A percentile compares a stretch with the other conserved stretches of the same genome.
Conservation (phyloP, 2,888 invertebrate genomes). For the Theretra japonica region DNA sequence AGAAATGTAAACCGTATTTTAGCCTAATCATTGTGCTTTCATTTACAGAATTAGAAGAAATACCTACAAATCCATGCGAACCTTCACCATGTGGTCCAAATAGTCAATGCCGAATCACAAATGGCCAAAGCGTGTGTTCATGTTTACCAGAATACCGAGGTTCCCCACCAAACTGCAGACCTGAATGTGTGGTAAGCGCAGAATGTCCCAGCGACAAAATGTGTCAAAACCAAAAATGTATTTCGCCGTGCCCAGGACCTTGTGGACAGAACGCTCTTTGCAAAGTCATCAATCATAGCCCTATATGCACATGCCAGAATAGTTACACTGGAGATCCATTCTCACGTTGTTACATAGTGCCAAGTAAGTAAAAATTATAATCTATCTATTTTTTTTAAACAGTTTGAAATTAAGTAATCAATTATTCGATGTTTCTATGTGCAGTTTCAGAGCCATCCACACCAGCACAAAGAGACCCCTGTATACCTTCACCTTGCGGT, state of each 20-base stretch:
- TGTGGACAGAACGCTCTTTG: slow-evolving; percentile 90
- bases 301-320: slow-evolving; percentile 87
- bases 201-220: slow-evolving; percentile 87
- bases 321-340: slow-evolving; percentile 87
- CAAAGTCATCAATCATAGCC: slow-evolving; percentile 89
- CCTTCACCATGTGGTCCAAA: slow-evolving; percentile 87
- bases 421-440: slow-evolving; percentile 31
- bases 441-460: slow-evolving; percentile 63
- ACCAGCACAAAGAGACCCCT: slow-evolving; percentile 81
- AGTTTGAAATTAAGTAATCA: not conserved
- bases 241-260: slow-evolving; percentile 89
- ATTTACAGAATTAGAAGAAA: slow-evolving; percentile 60
- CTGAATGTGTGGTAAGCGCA: slow-evolving; percentile 89
- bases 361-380: slow-evolving; percentile 58
- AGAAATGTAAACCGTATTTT: no score
- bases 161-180: slow-evolving; percentile 88
- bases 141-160: slow-evolving; percentile 88
- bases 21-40: not conserved
- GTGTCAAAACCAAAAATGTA: slow-evolving; percentile 88
- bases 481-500: slow-evolving; percentile 88
- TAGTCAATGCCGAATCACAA: slow-evolving; percentile 84
- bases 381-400: not conserved
- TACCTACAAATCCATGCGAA: slow-evolving; percentile 79
- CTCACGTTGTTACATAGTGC: slow-evolving; percentile 84
- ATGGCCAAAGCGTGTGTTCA: slow-evolving; percentile 87